phyloP scores from a whole-genome alignment of 2,888 invertebrate species.

The Agrochola litura region DNA sequence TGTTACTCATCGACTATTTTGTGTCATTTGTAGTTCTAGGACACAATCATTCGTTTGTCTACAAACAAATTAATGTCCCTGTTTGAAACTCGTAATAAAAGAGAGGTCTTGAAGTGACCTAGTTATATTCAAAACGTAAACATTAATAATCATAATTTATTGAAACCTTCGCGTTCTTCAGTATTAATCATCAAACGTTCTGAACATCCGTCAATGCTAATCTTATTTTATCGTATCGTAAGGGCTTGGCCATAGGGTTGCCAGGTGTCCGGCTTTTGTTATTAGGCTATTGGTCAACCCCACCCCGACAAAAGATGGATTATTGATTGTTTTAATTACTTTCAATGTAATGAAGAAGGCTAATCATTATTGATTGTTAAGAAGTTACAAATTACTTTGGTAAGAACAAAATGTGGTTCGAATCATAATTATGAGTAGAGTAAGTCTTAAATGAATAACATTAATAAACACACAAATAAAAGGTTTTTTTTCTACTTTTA shows the following conservation, averaged over 20 bases:
- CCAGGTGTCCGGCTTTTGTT: too few relatives aligned
- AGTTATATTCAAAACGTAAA: slow-evolving; percentile 24
- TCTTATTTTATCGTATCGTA: slow-evolving; percentile 24
- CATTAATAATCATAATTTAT: slow-evolving; percentile 47
- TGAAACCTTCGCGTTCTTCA: slow-evolving; percentile 42
- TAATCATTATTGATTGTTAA: too few relatives aligned
- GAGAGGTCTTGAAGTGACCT: slow-evolving; percentile 45
- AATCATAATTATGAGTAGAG: too few relatives aligned
- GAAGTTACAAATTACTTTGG: too few relatives aligned
- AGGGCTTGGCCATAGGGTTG: slow-evolving; percentile 1
- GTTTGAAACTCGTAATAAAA: slow-evolving; percentile 21
- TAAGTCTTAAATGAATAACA: too few relatives aligned
- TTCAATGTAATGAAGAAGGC: too few relatives aligned
- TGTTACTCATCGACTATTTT: slow-evolving; percentile 27
- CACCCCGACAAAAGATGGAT: too few relatives aligned
- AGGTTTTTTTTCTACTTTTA: too few relatives aligned
- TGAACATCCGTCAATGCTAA: slow-evolving; percentile 40
- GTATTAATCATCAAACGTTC: slow-evolving; percentile 42
- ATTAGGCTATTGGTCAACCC: too few relatives aligned
- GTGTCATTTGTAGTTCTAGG: slow-evolving; percentile 35
- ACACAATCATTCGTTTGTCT: slow-evolving; percentile 45
- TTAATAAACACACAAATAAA: too few relatives aligned
- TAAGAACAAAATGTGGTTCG: too few relatives aligned
- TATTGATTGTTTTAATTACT: too few relatives aligned
- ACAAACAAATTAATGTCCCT: slow-evolving; percentile 41